Evolutionary conservation across 2,888 invertebrate species (phyloP).

Genomic region (Torymus auratus): DNA sequence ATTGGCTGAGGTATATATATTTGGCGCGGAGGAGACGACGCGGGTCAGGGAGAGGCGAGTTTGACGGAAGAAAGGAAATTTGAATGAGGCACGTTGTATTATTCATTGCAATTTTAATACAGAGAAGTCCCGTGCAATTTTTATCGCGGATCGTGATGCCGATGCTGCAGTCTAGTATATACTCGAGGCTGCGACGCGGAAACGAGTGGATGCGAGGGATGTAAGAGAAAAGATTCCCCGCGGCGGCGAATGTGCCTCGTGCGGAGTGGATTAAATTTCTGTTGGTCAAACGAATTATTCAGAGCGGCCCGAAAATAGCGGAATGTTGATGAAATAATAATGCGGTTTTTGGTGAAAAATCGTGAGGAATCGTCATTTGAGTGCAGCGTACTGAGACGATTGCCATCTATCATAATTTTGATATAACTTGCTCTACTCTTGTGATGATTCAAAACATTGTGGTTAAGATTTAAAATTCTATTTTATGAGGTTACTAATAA

Average conservation of each 20-base stretch:
- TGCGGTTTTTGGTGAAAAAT: too few relatives aligned
- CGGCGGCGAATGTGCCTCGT: conserved; percentile 2
- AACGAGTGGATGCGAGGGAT: not conserved
- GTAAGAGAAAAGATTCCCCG: not conserved
- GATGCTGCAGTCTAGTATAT: not conserved
- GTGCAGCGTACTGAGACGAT: too few relatives aligned
- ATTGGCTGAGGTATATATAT: conserved; percentile 47
- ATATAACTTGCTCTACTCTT: too few relatives aligned
- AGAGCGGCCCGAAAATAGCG: not conserved
- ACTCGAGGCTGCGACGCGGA: not conserved
- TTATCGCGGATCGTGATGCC: conserved; percentile 30
- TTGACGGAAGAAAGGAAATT: conserved; percentile 57
- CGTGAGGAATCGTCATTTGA: too few relatives aligned
- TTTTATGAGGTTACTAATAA: too few relatives aligned
- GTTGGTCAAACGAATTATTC: not conserved
- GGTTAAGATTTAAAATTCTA: too few relatives aligned
- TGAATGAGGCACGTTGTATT: conserved; percentile 56
- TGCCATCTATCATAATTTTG: too few relatives aligned
- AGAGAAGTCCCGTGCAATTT: conserved; percentile 52
- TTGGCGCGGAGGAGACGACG: conserved; percentile 15
- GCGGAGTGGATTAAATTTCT: conserved; percentile 34
- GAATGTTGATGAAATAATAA: too few relatives aligned
- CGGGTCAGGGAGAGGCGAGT: conserved; percentile 17
- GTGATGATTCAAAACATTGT: too few relatives aligned
- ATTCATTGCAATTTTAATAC: conserved; percentile 60